These are phyloP conservation scores for Dryobotodes eremita DNA, from an alignment of 2,888 invertebrate genomes.

Conservation along the genomic window DNA sequence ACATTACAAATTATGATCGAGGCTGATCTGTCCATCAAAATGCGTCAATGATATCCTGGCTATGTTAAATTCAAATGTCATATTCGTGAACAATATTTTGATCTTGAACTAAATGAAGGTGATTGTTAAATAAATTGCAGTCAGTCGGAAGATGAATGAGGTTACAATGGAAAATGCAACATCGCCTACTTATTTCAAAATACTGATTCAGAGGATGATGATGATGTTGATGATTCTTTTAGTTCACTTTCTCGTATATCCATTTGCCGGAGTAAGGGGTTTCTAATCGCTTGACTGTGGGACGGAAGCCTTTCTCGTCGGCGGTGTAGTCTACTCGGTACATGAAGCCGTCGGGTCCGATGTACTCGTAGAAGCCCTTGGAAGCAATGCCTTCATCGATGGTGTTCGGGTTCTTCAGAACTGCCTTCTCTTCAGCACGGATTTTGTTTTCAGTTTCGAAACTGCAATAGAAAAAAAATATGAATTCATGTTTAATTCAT, in stretches of 20 bases:
- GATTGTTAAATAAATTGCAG: constrained; percentile 72
- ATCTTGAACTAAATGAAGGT: constrained; percentile 75
- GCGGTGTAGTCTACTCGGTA: constrained; percentile 90
- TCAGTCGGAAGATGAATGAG: constrained; percentile 70
- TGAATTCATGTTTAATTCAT: constrained; percentile 10
- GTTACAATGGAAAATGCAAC: constrained; percentile 61
- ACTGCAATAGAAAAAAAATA: constrained; percentile 72
- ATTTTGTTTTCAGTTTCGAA: constrained; percentile 90
- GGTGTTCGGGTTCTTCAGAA: constrained; percentile 87
- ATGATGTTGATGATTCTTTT: constrained; percentile 63
- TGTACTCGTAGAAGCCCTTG: constrained; percentile 89
- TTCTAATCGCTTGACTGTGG: constrained; percentile 85
- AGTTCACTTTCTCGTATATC: constrained; percentile 87
- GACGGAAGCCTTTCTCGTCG: constrained; percentile 89
- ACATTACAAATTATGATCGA: constrained; percentile 66
- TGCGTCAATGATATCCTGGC: constrained; percentile 65
- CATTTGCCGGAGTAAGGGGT: constrained; percentile 89
- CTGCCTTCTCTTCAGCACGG: constrained; percentile 89
- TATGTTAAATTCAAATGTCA: constrained; percentile 80
- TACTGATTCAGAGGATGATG: constrained; percentile 83
- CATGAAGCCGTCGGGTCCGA: constrained; percentile 89
- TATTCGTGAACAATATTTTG: constrained; percentile 78
- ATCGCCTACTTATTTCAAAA: constrained; percentile 82
- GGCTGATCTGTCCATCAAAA: constrained; percentile 68
- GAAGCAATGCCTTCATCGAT: constrained; percentile 89